Evolutionary conservation across 2,797 vertebrate genomes (phyloP).

Genomic region (Emydoidea blandingii): DNA sequence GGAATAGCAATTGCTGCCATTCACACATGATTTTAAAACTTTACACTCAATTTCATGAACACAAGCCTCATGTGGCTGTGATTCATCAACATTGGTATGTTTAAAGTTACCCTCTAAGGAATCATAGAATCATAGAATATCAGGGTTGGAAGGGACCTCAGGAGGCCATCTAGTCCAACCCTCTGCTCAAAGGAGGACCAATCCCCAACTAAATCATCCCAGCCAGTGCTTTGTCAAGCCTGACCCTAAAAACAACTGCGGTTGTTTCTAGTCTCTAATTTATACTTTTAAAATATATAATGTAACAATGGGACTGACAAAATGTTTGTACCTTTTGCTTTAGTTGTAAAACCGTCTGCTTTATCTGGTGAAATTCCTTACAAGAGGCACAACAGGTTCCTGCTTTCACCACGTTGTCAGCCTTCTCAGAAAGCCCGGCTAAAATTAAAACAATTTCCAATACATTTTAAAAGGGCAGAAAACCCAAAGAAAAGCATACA

Average conservation of each 20-base stretch:
- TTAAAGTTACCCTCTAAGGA: not conserved
- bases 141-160: too few species aligned
- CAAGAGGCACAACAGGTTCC: conserved; percentile 93
- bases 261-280: not conserved
- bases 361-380: conserved; percentile 95
- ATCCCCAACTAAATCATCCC: too few species aligned
- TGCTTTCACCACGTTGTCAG: conserved; percentile 87
- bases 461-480: not conserved
- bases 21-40: not conserved
- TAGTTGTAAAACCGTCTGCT: conserved; percentile 92
- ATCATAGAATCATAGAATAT: too few species aligned
- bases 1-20: not conserved
- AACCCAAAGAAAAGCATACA: not conserved
- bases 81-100: not conserved
- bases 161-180: too few species aligned
- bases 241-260: not conserved
- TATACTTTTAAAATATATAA: not conserved
- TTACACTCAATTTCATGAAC: not conserved
- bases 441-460: conserved; percentile 70
- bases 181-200: too few species aligned
- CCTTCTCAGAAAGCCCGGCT: conserved; percentile 88
- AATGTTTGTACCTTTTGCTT: conserved; percentile 91
- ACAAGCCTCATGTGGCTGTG: not conserved
- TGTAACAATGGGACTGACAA: not conserved
- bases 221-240: too few species aligned